phyloP scores from a whole-genome alignment of 2,797 vertebrate species.

The Sebastes hubbsi region DNA sequence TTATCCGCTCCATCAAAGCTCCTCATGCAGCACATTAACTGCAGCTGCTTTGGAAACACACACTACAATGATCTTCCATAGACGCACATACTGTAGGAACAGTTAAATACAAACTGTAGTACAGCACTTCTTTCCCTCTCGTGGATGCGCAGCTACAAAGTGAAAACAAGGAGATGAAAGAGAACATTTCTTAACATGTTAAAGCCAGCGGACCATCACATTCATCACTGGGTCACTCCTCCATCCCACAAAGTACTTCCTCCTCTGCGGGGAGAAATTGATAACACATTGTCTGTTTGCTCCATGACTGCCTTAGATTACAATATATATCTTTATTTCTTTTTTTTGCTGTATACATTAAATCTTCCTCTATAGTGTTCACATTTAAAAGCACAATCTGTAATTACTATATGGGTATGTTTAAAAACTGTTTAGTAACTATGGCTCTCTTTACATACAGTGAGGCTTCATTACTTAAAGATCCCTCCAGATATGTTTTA shows the following conservation, averaged over 20 bases:
- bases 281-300: slow-evolving; percentile 72
- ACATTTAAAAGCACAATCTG: not conserved
- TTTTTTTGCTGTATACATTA: not conserved
- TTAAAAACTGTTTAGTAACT: not conserved
- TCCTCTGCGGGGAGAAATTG: slow-evolving; percentile 53
- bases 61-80: slow-evolving; percentile 1
- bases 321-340: not conserved
- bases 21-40: slow-evolving; percentile 22
- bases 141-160: not conserved
- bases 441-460: not conserved
- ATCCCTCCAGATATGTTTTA: not conserved
- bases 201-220: slow-evolving; percentile 82
- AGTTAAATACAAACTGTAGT: not conserved
- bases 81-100: not conserved
- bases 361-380: not conserved
- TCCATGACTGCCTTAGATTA: slow-evolving; percentile 33
- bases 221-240: slow-evolving; percentile 62
- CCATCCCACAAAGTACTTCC: slow-evolving; percentile 64
- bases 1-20: slow-evolving; percentile 28
- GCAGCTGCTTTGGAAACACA: slow-evolving; percentile 16
- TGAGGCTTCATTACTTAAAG: not conserved
- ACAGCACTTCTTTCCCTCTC: not conserved
- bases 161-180: slow-evolving; percentile 62
- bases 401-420: not conserved
- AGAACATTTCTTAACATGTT: slow-evolving; percentile 54